phyloP scores from a whole-genome alignment of 2,113 vertebrate species.

The Hystrix brachyura region DNA sequence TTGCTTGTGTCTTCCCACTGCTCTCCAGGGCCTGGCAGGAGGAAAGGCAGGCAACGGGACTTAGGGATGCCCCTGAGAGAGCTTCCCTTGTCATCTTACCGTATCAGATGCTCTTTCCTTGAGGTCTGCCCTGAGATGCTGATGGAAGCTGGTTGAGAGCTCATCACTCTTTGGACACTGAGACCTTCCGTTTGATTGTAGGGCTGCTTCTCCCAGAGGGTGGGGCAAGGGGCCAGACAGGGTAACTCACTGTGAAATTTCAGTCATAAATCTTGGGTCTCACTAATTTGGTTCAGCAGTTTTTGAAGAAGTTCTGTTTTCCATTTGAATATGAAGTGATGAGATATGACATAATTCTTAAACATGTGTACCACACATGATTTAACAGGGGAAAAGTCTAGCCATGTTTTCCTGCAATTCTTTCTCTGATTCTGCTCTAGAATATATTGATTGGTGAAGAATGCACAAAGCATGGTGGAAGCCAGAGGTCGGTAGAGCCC shows the following conservation, averaged over 20 bases:
- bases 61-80: neutral
- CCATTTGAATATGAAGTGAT: constrained; percentile 83
- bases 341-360: constrained; percentile 83
- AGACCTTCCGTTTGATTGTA: neutral
- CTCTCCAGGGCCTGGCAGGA: neutral
- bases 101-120: neutral
- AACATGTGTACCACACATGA: constrained; percentile 84
- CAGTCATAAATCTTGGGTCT: constrained; percentile 71
- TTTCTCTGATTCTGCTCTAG: constrained; percentile 67
- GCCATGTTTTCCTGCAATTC: constrained; percentile 60
- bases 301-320: constrained; percentile 82
- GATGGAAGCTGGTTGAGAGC: neutral
- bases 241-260: constrained; percentile 68
- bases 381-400: constrained; percentile 73
- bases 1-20: neutral
- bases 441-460: constrained; percentile 31
- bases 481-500: neutral
- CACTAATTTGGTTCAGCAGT: constrained; percentile 78
- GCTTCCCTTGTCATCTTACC: neutral
- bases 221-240: neutral
- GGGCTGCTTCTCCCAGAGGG: constrained; percentile 12
- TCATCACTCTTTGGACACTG: neutral
- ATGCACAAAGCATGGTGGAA: neutral
- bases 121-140: neutral
- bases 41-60: neutral